These are phyloP conservation scores for Acanthopagrus latus DNA, from an alignment of 2,797 vertebrate genomes.

Conservation along the genomic window DNA sequence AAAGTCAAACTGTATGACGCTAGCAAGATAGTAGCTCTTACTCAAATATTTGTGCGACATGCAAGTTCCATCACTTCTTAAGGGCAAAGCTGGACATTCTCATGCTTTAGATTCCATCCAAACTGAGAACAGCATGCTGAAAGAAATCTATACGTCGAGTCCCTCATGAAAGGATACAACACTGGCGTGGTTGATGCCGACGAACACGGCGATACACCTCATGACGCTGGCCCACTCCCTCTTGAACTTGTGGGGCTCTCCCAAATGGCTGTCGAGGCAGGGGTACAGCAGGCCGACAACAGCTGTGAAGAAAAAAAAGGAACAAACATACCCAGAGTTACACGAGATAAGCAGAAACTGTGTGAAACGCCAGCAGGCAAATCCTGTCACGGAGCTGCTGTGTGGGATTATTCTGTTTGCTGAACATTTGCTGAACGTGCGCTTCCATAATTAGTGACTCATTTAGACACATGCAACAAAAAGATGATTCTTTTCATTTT, in stretches of 20 bases:
- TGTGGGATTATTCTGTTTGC: slow-evolving; percentile 46
- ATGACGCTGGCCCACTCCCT: slow-evolving; percentile 99
- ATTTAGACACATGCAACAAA: slow-evolving; percentile 20
- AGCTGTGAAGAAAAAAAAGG: slow-evolving; percentile 83
- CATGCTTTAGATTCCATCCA: background rate
- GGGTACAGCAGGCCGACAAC: slow-evolving; percentile 97
- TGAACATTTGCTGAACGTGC: slow-evolving; percentile 54
- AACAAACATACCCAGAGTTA: slow-evolving; percentile 53
- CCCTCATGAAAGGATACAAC: slow-evolving; percentile 93
- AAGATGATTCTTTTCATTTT: background rate
- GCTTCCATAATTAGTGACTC: slow-evolving; percentile 48
- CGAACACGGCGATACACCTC: slow-evolving; percentile 98
- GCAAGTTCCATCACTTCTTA: background rate
- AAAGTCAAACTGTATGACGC: slow-evolving; percentile 55
- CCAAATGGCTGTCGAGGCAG: slow-evolving; percentile 96
- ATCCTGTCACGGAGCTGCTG: slow-evolving; percentile 23
- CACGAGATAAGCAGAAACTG: slow-evolving; percentile 62
- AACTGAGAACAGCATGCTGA: background rate
- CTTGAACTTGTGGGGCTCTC: slow-evolving; percentile 99
- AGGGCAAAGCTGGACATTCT: background rate
- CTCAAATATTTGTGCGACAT: slow-evolving; percentile 54
- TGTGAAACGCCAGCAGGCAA: slow-evolving; percentile 27
- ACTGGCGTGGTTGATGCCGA: slow-evolving; percentile 98
- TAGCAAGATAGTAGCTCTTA: background rate
- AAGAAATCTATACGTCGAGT: background rate